Conservation (phyloP, 2,888 invertebrate species). For the Steromphala cineraria region DNA sequence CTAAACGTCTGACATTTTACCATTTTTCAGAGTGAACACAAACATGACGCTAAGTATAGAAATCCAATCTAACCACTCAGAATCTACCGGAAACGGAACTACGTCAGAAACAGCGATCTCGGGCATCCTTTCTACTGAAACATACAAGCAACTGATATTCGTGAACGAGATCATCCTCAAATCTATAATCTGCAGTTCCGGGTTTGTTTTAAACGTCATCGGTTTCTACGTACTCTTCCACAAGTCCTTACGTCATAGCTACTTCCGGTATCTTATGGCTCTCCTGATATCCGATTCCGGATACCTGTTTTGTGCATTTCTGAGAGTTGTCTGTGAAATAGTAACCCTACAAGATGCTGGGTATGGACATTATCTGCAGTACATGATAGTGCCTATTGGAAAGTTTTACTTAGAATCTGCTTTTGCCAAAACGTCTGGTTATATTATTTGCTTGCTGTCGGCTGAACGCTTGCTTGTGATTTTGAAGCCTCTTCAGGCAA, state of each 20-base stretch:
- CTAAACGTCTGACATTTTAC: too few relatives aligned
- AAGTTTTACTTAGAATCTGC: background rate
- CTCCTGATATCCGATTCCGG: background rate
- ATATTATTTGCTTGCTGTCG: background rate
- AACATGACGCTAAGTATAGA: too few relatives aligned
- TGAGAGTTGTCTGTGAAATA: background rate
- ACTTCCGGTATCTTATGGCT: background rate
- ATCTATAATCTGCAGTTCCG: background rate
- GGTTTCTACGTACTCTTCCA: background rate
- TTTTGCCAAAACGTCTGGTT: background rate
- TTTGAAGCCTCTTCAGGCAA: background rate
- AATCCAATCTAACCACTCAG: too few relatives aligned
- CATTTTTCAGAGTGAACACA: too few relatives aligned
- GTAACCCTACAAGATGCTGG: background rate
- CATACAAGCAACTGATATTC: background rate
- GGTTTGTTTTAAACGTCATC: background rate
- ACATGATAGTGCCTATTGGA: background rate
- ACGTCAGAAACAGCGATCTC: background rate
- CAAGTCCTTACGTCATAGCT: background rate
- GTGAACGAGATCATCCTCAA: background rate
- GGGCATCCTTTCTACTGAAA: background rate
- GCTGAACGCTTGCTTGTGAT: background rate
- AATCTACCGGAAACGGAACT: background rate
- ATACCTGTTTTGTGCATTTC: background rate
- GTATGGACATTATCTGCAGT: background rate